A percentile compares a stretch with the other conserved stretches of the same genome.
Evolutionary conservation across 2,797 vertebrate species (phyloP).

Genomic region (Manis crassicaudata): DNA sequence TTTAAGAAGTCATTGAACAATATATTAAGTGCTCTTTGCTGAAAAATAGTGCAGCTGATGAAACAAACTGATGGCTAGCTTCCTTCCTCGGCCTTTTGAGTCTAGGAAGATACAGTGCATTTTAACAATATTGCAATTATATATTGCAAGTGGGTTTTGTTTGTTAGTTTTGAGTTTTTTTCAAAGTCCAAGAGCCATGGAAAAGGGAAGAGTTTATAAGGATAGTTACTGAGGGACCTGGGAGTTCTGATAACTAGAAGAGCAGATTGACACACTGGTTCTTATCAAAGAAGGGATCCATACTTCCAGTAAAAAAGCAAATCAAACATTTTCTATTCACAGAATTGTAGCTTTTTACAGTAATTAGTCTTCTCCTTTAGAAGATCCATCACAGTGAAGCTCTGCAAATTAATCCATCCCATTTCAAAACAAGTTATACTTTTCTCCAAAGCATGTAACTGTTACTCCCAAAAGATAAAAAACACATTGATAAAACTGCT

Average conservation of each 20-base stretch:
- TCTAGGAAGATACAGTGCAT: neutral
- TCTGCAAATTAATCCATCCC: neutral
- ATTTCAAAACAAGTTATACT: neutral
- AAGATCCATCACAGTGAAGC: neutral
- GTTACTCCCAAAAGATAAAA: constrained; percentile 23
- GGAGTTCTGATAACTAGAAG: neutral
- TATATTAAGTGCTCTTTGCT: constrained; percentile 1
- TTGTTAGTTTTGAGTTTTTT: neutral
- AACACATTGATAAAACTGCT: neutral
- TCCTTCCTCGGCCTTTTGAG: constrained; percentile 33
- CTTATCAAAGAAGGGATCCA: neutral
- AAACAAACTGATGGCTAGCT: neutral
- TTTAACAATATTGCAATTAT: neutral
- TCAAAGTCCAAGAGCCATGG: neutral
- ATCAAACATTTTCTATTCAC: neutral
- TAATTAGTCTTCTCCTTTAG: neutral
- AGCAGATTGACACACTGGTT: neutral
- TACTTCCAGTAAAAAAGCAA: neutral
- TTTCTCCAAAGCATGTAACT: constrained; percentile 9
- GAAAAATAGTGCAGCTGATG: neutral
- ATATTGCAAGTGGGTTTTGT: neutral
- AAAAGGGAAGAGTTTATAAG: neutral
- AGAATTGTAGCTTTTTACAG: neutral
- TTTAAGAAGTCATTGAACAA: constrained; percentile 22
- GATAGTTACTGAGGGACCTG: neutral